Evolutionary conservation across 2,888 invertebrate species (phyloP).

Genomic region (Lithodes maja): DNA sequence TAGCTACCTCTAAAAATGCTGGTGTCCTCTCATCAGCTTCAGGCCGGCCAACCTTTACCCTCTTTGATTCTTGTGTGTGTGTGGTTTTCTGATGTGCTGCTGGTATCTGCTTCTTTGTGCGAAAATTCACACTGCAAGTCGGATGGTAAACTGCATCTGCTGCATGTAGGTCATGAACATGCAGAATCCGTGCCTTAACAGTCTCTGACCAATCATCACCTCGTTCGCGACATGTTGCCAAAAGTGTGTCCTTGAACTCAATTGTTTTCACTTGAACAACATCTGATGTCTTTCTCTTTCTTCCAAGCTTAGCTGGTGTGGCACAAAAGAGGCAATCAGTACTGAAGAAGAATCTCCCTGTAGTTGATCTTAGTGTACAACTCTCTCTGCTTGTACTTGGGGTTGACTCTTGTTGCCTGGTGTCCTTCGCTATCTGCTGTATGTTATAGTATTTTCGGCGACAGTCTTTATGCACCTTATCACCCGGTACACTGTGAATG

Average conservation of each 20-base stretch:
- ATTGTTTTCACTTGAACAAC: conserved; percentile 30
- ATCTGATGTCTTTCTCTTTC: conserved; percentile 10
- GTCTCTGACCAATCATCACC: conserved; percentile 32
- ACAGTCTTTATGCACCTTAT: too few relatives aligned
- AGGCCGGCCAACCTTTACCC: too few relatives aligned
- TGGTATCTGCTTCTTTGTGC: conserved; percentile 35
- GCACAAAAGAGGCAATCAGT: conserved; percentile 34
- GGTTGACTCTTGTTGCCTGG: too few relatives aligned
- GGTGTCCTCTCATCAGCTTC: too few relatives aligned
- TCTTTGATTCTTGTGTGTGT: too few relatives aligned
- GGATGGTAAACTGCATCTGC: conserved; percentile 47
- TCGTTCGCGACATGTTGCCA: conserved; percentile 35
- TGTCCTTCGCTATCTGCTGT: too few relatives aligned
- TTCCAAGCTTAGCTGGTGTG: conserved; percentile 21
- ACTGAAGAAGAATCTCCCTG: too few relatives aligned
- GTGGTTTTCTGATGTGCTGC: neutral
- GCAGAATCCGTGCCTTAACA: conserved; percentile 39
- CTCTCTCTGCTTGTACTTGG: too few relatives aligned
- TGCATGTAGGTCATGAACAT: conserved; percentile 38
- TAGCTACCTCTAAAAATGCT: too few relatives aligned
- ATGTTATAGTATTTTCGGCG: too few relatives aligned
- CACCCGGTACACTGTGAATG: too few relatives aligned
- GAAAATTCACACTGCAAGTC: conserved; percentile 26
- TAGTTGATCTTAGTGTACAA: too few relatives aligned
- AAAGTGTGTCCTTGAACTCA: conserved; percentile 30